A percentile compares a stretch with the other conserved stretches of the same genome.
Evolutionary conservation across 2,113 vertebrate species (phyloP).

Genomic region (Thunnus maccoyii): DNA sequence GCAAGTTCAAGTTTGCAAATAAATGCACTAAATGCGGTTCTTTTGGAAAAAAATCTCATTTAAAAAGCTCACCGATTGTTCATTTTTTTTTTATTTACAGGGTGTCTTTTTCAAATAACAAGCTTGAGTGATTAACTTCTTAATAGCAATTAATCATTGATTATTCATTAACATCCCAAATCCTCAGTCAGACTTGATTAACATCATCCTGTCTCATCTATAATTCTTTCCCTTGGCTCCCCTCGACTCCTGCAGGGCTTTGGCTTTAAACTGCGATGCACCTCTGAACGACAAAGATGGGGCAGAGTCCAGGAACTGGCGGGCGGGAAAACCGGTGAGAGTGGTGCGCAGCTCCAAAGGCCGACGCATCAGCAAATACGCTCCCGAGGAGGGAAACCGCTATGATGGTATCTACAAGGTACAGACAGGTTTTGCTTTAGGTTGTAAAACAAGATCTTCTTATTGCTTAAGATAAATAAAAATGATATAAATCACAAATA

Average conservation of each 20-base stretch:
- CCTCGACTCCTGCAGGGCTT: conserved; percentile 85
- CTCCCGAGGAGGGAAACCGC: conserved; percentile 98
- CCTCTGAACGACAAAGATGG: conserved; percentile 97
- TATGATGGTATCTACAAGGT: conserved; percentile 99
- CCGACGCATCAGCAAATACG: conserved; percentile 98
- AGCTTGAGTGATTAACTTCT: background rate
- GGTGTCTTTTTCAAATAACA: background rate
- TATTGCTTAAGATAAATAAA: background rate
- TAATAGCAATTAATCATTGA: background rate
- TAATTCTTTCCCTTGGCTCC: conserved; percentile 10
- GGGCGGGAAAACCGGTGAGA: conserved; percentile 96
- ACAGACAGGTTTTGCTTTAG: conserved; percentile 18
- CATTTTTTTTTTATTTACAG: background rate
- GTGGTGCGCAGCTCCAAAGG: conserved; percentile 99
- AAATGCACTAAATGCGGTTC: background rate
- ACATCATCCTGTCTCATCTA: background rate
- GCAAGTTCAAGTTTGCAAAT: background rate
- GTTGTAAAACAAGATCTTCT: background rate
- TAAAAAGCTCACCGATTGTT: background rate
- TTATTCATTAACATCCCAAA: background rate
- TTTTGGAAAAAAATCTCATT: background rate
- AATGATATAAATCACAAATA: background rate
- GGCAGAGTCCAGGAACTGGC: conserved; percentile 98
- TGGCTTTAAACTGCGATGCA: conserved; percentile 98
- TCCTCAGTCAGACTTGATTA: background rate